phyloP scores from a whole-genome alignment of 2,113 vertebrate species.

The Pholis gunnellus region DNA sequence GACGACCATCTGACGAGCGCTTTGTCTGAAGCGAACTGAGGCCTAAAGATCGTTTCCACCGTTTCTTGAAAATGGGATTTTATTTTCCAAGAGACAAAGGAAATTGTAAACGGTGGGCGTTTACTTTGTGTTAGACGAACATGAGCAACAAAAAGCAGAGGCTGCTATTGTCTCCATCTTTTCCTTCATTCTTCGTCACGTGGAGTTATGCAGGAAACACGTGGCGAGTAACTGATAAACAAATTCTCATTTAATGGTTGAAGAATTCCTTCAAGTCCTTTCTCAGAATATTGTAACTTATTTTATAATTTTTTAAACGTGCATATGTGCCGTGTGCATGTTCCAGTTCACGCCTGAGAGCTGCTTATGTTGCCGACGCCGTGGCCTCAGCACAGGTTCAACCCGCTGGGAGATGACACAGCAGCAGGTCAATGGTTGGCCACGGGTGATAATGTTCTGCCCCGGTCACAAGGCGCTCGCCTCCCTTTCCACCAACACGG shows the following conservation, averaged over 20 bases:
- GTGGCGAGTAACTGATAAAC: not conserved
- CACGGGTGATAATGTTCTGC: conserved; percentile 9
- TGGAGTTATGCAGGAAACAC: no score
- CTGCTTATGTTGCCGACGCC: conserved; percentile 3
- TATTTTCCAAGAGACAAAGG: no score
- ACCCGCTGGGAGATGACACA: conserved; percentile 19
- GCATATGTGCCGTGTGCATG: not conserved
- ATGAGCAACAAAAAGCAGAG: no score
- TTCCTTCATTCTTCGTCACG: no score
- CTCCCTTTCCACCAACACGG: conserved; percentile 20
- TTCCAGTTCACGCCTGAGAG: not conserved
- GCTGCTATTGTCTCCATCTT: no score
- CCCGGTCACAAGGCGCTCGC: conserved; percentile 33
- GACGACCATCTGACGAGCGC: no score
- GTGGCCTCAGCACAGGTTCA: conserved; percentile 30
- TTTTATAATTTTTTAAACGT: no score
- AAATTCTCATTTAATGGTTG: not conserved
- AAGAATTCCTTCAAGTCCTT: not conserved
- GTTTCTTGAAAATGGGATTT: no score
- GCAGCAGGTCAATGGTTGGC: conserved; percentile 53
- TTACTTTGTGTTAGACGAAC: not conserved
- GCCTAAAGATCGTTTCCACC: no score
- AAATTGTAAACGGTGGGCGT: not conserved
- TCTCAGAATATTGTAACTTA: not conserved
- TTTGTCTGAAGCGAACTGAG: no score